Conservation (phyloP, 1,140 invertebrate species). For the Neoseiulus cucumeris region DNA sequence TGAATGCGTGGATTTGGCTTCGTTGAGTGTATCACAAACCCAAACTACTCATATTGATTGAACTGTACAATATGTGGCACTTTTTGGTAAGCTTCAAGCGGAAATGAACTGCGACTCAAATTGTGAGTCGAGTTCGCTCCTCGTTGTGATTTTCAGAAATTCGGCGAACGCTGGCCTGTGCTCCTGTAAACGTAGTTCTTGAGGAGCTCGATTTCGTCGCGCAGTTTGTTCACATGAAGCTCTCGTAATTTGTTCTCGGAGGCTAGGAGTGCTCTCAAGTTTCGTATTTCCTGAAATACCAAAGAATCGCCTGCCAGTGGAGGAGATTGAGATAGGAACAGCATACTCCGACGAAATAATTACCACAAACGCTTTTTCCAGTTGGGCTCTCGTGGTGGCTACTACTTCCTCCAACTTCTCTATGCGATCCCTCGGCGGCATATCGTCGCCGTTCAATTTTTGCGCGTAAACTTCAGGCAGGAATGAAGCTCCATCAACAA, state of each 20-base stretch:
- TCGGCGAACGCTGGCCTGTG: too few species aligned
- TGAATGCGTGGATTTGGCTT: too few species aligned
- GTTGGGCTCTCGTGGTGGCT: not conserved
- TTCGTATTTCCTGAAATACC: not conserved
- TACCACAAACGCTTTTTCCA: constrained; percentile 1
- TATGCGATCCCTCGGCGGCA: not conserved
- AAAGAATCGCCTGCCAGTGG: too few species aligned
- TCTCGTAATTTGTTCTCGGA: not conserved
- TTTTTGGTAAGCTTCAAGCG: too few species aligned
- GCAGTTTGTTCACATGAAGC: not conserved
- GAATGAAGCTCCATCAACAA: not conserved
- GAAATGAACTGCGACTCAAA: too few species aligned
- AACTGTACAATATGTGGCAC: too few species aligned
- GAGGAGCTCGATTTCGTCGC: not conserved
- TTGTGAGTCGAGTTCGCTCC: too few species aligned
- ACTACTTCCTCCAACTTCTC: not conserved
- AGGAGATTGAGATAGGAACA: too few species aligned
- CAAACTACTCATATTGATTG: too few species aligned
- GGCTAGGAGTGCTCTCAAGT: not conserved
- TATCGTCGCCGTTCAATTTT: not conserved
- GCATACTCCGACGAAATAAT: not conserved
- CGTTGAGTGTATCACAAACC: too few species aligned
- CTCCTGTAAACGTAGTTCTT: not conserved
- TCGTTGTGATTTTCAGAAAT: too few species aligned
- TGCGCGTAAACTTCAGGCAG: not conserved